phyloP scores from a whole-genome alignment of 1,140 invertebrate genomes.

The Hyles euphorbiae region DNA sequence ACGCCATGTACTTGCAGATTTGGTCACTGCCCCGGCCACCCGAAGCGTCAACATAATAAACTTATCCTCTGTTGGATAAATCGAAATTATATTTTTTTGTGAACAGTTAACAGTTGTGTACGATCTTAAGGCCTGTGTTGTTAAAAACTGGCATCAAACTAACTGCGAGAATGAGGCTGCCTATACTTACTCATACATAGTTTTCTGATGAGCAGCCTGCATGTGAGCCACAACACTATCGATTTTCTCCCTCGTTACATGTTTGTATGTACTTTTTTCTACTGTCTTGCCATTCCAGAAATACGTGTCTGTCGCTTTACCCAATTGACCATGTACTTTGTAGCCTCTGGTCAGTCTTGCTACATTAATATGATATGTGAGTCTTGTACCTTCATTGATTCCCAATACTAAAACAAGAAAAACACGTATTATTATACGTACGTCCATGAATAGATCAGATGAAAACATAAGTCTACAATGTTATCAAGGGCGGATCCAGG shows the following conservation, averaged over 20 bases:
- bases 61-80: too few species aligned
- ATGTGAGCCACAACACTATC: slow-evolving; percentile 84
- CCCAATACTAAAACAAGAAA: slow-evolving; percentile 78
- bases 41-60: too few species aligned
- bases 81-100: too few species aligned
- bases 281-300: slow-evolving; percentile 84
- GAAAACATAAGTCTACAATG: too few species aligned
- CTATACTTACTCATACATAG: slow-evolving; percentile 88
- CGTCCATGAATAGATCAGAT: too few species aligned
- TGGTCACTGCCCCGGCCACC: too few species aligned
- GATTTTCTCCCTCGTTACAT: slow-evolving; percentile 80
- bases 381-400: slow-evolving; percentile 79
- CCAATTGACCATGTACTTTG: slow-evolving; percentile 86
- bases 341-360: slow-evolving; percentile 80
- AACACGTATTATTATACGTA: background rate
- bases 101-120: too few species aligned
- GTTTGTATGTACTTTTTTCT: slow-evolving; percentile 82
- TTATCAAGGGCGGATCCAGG: too few species aligned
- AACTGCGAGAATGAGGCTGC: background rate
- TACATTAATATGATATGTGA: slow-evolving; percentile 75
- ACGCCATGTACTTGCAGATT: too few species aligned
- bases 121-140: too few species aligned
- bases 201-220: slow-evolving; percentile 88
- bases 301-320: slow-evolving; percentile 85
- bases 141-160: too few species aligned